Conservation (phyloP, 2,888 invertebrate species). For the Diadromus collaris region DNA sequence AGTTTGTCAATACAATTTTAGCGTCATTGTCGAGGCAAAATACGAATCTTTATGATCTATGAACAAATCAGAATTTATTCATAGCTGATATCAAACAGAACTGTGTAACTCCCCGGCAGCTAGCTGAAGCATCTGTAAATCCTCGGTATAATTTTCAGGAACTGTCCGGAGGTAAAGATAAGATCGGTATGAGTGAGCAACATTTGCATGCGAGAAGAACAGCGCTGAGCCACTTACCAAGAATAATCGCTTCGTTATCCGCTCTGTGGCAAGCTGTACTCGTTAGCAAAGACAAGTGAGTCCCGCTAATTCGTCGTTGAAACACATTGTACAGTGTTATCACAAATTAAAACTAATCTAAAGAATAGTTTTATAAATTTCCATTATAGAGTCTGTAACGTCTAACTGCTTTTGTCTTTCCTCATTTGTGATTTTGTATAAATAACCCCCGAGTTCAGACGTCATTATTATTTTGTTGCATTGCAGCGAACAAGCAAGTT, state of each 20-base stretch:
- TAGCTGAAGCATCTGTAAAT: neutral
- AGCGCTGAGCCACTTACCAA: conserved; percentile 89
- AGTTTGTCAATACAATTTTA: neutral
- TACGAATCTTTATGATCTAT: neutral
- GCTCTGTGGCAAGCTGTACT: conserved; percentile 89
- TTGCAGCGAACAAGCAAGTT: conserved; percentile 81
- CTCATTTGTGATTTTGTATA: neutral
- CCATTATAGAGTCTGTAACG: neutral
- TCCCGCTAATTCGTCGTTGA: conserved; percentile 26
- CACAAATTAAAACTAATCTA: conserved; percentile 10
- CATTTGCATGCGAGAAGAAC: conserved; percentile 85
- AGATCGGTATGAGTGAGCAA: conserved; percentile 78
- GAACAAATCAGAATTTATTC: neutral
- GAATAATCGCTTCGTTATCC: conserved; percentile 90
- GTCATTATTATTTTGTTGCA: neutral
- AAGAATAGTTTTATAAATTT: neutral
- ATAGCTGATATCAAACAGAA: neutral
- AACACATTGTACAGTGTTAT: neutral
- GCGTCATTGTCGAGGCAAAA: neutral
- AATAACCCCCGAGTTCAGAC: neutral
- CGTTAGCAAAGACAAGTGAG: conserved; percentile 81
- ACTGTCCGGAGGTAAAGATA: conserved; percentile 75
- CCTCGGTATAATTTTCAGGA: conserved; percentile 69
- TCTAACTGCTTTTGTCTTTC: neutral
- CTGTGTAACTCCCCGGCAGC: neutral